phyloP scores from a whole-genome alignment of 2,113 vertebrate species.

The Pyrgilauda ruficollis region DNA sequence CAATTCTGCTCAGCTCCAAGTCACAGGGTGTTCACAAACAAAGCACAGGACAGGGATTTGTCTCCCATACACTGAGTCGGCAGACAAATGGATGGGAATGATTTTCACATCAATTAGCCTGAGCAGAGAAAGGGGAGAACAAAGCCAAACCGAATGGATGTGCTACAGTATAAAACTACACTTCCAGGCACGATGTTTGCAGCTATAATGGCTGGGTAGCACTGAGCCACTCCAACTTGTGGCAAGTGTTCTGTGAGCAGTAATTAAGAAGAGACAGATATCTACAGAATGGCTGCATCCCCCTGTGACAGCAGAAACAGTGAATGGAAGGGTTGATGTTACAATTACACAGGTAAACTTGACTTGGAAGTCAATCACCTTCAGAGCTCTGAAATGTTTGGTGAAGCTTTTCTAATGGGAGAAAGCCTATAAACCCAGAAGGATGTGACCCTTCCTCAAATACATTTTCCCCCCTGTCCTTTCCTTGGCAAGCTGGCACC shows the following conservation, averaged over 20 bases:
- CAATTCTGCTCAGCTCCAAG: conserved; percentile 60
- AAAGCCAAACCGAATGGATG: conserved; percentile 13
- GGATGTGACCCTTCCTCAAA: not conserved
- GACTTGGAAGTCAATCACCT: not conserved
- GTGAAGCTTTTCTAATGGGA: not conserved
- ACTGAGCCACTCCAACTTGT: not conserved
- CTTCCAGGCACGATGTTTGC: not conserved
- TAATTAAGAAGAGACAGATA: not conserved
- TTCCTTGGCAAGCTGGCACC: conserved; percentile 3
- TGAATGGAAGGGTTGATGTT: not conserved
- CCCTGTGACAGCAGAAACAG: not conserved
- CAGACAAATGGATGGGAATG: conserved; percentile 39
- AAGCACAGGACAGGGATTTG: conserved; percentile 43
- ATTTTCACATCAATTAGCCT: conserved; percentile 41
- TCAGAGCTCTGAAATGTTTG: not conserved
- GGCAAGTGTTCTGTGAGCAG: not conserved
- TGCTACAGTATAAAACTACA: not conserved
- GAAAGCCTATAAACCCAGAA: not conserved
- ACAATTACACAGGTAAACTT: not conserved
- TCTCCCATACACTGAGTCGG: conserved; percentile 1
- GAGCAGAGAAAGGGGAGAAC: conserved; percentile 24
- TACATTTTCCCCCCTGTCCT: not conserved
- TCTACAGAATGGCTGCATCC: not conserved
- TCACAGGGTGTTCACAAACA: conserved; percentile 70
- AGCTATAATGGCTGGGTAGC: not conserved